Evolutionary conservation across 2,888 invertebrate species (phyloP).

Genomic region (Drosophila lutescens): DNA sequence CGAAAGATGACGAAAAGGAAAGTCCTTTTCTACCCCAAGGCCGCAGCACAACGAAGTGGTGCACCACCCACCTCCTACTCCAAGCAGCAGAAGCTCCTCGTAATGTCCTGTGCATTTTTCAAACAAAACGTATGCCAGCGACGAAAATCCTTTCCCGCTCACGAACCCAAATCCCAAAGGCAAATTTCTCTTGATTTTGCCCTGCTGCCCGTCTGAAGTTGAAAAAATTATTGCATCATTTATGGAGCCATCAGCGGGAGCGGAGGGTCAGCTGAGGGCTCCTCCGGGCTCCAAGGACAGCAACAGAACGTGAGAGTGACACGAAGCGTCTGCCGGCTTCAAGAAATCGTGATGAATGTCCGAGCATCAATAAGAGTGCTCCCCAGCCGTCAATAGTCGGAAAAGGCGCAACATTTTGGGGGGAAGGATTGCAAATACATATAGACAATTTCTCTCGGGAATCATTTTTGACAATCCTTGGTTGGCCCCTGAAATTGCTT

Average conservation of each 20-base stretch:
- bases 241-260: conserved; percentile 31
- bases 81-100: conserved; percentile 33
- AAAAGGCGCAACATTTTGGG: conserved; percentile 9
- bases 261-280: conserved; percentile 15
- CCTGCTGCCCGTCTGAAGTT: conserved; percentile 39
- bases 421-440: background rate
- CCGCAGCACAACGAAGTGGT: conserved; percentile 7
- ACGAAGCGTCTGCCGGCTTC: conserved; percentile 30
- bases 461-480: background rate
- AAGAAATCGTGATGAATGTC: conserved; percentile 56
- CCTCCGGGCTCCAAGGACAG: conserved; percentile 1
- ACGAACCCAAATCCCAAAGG: conserved; percentile 41
- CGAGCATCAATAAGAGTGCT: conserved; percentile 55
- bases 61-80: conserved; percentile 6
- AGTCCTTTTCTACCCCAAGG: conserved; percentile 5
- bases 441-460: background rate
- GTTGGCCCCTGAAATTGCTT: background rate
- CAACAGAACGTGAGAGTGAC: conserved; percentile 30
- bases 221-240: conserved; percentile 52
- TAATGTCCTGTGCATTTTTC: conserved; percentile 58
- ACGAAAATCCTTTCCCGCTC: conserved; percentile 45
- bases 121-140: conserved; percentile 52
- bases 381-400: conserved; percentile 22
- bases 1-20: conserved; percentile 65
- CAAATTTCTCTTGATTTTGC: conserved; percentile 56